A percentile compares a stretch with the other conserved stretches of the same genome.
Evolutionary conservation across 2,797 vertebrate genomes (phyloP).

Genomic region (Fratercula arctica): DNA sequence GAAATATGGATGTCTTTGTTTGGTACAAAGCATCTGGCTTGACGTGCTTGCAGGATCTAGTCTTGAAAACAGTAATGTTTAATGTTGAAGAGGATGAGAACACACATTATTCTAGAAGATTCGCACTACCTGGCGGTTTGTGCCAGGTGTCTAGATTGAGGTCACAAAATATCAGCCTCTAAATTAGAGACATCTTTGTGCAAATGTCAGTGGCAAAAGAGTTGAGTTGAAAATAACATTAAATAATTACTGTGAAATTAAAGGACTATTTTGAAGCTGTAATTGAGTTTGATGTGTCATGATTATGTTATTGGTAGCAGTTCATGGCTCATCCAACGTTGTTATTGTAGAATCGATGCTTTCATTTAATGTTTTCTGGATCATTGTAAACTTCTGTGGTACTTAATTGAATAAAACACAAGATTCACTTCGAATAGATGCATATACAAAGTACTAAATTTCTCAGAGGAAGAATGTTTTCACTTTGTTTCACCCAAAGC

Average conservation of each 20-base stretch:
- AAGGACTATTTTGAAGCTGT: slow-evolving; percentile 1
- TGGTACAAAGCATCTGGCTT: not conserved
- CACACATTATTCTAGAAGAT: not conserved
- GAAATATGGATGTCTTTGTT: not conserved
- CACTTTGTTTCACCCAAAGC: slow-evolving; percentile 40
- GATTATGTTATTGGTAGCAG: slow-evolving; percentile 3
- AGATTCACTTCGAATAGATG: slow-evolving; percentile 20
- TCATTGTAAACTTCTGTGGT: slow-evolving; percentile 25
- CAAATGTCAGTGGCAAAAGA: not conserved
- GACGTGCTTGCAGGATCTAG: not conserved
- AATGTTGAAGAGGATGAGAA: not conserved
- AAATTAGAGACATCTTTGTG: not conserved
- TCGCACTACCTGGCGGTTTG: not conserved
- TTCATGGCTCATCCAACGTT: not conserved
- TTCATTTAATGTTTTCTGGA: slow-evolving; percentile 43
- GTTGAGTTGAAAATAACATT: not conserved
- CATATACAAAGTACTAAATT: slow-evolving; percentile 29
- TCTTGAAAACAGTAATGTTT: not conserved
- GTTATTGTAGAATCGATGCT: slow-evolving; percentile 6
- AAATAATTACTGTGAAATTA: slow-evolving; percentile 45
- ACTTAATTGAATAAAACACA: slow-evolving; percentile 49
- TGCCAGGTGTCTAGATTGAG: not conserved
- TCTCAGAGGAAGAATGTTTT: slow-evolving; percentile 52
- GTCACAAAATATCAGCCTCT: not conserved
- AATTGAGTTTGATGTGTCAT: not conserved